Evolutionary conservation across 2,888 invertebrate species (phyloP).

Genomic region (Drosophila multiciliata): DNA sequence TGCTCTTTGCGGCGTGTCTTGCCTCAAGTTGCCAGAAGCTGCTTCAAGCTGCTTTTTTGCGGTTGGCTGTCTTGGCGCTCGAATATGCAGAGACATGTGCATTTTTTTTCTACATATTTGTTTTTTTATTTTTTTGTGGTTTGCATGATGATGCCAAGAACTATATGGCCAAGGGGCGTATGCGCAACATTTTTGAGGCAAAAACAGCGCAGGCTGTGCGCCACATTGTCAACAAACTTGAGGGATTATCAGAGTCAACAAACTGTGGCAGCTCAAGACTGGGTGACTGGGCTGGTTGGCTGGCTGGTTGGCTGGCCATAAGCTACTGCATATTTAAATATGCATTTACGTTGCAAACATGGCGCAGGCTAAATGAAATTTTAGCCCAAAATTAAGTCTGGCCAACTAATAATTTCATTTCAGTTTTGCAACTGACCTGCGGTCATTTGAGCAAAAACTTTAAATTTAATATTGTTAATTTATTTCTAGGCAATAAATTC

Average conservation of each 20-base stretch:
- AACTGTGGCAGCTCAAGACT: conserved; percentile 53
- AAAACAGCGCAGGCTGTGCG: conserved; percentile 57
- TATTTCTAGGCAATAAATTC: conserved; percentile 76
- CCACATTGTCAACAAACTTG: conserved; percentile 80
- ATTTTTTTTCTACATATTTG: conserved; percentile 19
- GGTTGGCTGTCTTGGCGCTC: conserved; percentile 40
- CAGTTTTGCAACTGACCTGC: conserved; percentile 48
- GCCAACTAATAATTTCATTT: conserved; percentile 75
- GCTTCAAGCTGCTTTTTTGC: conserved; percentile 35
- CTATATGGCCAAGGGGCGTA: conserved; percentile 50
- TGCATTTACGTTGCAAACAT: conserved; percentile 64
- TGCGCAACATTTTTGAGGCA: conserved; percentile 64
- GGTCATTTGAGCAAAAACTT: conserved; percentile 63
- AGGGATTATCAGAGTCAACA: conserved; percentile 82
- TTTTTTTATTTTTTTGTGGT: conserved; percentile 28
- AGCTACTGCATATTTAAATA: conserved; percentile 62
- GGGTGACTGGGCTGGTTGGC: not conserved
- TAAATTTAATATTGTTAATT: conserved; percentile 80
- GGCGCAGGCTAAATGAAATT: conserved; percentile 66
- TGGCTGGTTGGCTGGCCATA: conserved; percentile 38
- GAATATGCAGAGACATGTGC: conserved; percentile 30
- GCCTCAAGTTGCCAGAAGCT: conserved; percentile 36
- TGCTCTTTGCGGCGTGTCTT: conserved; percentile 67
- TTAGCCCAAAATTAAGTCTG: conserved; percentile 33
- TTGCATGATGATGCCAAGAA: conserved; percentile 34